phyloP scores from a whole-genome alignment of 1,140 invertebrate genomes.

The Trachymyrmex septentrionalis region DNA sequence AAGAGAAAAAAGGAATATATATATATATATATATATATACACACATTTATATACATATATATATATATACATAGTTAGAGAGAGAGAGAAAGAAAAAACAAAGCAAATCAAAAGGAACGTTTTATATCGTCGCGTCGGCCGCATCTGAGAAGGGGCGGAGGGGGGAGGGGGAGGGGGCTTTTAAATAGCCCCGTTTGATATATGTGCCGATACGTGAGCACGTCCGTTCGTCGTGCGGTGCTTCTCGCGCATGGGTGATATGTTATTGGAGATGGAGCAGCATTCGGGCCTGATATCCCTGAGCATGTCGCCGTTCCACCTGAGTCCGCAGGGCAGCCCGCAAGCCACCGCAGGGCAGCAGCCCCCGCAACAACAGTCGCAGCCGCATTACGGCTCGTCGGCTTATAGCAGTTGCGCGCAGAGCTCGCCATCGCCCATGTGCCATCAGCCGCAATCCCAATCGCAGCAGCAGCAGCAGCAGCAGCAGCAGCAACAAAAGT shows the following conservation, averaged over 20 bases:
- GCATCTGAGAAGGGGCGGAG: not conserved
- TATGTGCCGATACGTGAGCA: constrained; percentile 76
- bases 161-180: not conserved
- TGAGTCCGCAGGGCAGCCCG: constrained; percentile 90
- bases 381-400: constrained; percentile 79
- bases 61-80: no score
- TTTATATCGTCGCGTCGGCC: not conserved
- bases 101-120: not conserved
- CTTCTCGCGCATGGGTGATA: constrained; percentile 87
- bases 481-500: constrained; percentile 71
- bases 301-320: constrained; percentile 93
- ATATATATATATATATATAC: no score
- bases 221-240: constrained; percentile 69
- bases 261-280: constrained; percentile 94
- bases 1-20: not conserved
- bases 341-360: constrained; percentile 81
- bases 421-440: constrained; percentile 84
- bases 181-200: constrained; percentile 51
- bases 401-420: constrained; percentile 82
- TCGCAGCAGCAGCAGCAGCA: constrained; percentile 32
- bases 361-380: constrained; percentile 75
- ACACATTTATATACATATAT: no score
- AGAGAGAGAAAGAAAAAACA: not conserved
- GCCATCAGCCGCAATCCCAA: constrained; percentile 79
- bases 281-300: constrained; percentile 94